Conservation (phyloP, 2,113 vertebrate genomes). For the Alouatta palliata region DNA sequence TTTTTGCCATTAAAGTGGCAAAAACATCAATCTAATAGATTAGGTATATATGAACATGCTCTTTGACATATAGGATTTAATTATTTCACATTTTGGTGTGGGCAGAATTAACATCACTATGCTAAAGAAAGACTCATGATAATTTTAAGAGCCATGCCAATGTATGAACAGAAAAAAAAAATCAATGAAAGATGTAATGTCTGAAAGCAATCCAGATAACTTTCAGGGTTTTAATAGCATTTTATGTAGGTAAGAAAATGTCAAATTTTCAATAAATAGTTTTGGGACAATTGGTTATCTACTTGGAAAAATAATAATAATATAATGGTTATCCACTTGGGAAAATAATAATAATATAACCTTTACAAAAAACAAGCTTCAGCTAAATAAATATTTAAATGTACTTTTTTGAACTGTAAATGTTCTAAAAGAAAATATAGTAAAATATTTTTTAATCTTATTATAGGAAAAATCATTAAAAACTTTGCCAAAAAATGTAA, state of each 20-base stretch:
- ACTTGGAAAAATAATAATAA: background rate
- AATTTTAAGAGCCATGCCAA: background rate
- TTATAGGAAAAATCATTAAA: background rate
- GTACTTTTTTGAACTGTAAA: background rate
- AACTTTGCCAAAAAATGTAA: background rate
- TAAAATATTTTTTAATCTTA: background rate
- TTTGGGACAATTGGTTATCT: background rate
- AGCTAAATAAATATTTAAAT: conserved; percentile 13
- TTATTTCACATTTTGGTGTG: background rate
- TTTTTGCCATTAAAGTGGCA: too few species aligned
- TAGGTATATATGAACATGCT: background rate
- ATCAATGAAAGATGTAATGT: background rate
- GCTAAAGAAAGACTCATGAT: background rate
- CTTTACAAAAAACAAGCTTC: background rate
- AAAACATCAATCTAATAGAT: background rate
- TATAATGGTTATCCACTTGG: background rate
- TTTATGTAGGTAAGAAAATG: background rate
- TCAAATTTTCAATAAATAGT: background rate
- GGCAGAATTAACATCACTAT: background rate
- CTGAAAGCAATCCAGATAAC: background rate
- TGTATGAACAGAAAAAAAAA: background rate
- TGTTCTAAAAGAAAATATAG: background rate
- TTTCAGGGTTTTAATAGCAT: background rate
- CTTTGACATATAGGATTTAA: background rate
- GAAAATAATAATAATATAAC: background rate